Percentiles rank a stretch among this genome's conserved stretches.
These are phyloP conservation scores for Pontoporia blainvillei DNA, from an alignment of 2,113 vertebrate species.

Conservation along the genomic window DNA sequence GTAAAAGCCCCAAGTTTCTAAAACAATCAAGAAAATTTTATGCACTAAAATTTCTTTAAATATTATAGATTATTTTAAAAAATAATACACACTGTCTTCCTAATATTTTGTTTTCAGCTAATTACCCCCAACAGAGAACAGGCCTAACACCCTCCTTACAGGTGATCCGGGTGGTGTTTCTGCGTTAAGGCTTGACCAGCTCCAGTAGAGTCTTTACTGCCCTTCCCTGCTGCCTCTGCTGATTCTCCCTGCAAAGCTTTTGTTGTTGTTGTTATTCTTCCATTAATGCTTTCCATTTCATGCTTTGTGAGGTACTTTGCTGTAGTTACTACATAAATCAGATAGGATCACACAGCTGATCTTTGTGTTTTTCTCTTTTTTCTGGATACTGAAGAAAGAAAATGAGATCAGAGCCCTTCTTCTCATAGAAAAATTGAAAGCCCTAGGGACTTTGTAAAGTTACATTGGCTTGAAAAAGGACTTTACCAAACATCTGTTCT, in stretches of 20 bases:
- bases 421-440: background rate
- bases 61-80: background rate
- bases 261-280: background rate
- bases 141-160: fast-evolving
- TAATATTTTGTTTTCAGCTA: background rate
- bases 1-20: background rate
- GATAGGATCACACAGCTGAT: background rate
- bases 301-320: background rate
- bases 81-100: background rate
- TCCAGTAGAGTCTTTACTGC: background rate
- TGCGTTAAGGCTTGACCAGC: background rate
- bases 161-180: background rate
- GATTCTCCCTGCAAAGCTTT: background rate
- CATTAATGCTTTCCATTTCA: background rate
- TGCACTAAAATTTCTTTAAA: background rate
- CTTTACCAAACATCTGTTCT: background rate
- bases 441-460: background rate
- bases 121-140: background rate
- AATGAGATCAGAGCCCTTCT: background rate
- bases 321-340: background rate
- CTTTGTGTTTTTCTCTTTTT: background rate
- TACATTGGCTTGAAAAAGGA: background rate
- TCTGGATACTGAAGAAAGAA: background rate
- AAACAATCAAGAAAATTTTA: background rate
- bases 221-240: background rate